Evolutionary conservation across 2,888 invertebrate species (phyloP).

Genomic region (Hermaeophaga mercurialis): DNA sequence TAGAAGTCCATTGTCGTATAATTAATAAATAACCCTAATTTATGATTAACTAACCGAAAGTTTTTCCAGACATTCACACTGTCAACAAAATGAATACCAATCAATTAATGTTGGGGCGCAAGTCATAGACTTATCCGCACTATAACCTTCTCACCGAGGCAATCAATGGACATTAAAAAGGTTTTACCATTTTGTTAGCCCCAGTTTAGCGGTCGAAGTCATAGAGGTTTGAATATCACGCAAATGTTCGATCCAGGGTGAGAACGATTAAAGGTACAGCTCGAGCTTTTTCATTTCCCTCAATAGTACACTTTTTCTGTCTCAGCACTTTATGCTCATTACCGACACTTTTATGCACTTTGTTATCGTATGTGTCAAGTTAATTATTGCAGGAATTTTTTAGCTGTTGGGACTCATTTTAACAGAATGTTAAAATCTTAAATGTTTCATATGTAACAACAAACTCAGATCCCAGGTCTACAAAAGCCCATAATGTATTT

Average conservation of each 20-base stretch:
- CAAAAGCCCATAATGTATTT: no score
- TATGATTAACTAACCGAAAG: no score
- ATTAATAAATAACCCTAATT: no score
- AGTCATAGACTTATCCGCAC: slow-evolving; percentile 29
- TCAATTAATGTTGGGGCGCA: slow-evolving; percentile 30
- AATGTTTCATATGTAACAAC: no score
- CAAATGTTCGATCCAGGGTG: slow-evolving; percentile 46
- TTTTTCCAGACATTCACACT: background rate
- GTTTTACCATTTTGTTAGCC: slow-evolving; percentile 25
- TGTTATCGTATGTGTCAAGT: background rate
- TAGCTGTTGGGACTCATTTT: no score
- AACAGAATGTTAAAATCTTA: no score
- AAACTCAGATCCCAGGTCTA: no score
- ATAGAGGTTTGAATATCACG: slow-evolving; percentile 22
- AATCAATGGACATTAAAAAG: slow-evolving; percentile 38
- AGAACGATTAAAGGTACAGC: slow-evolving; percentile 23
- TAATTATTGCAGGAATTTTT: no score
- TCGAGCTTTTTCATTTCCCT: background rate
- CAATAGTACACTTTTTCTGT: background rate
- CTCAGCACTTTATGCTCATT: background rate
- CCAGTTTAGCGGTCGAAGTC: slow-evolving; percentile 33
- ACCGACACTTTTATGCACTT: background rate
- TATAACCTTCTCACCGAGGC: slow-evolving; percentile 28
- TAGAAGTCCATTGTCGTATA: no score
- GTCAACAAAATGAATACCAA: slow-evolving; percentile 27